Conservation (phyloP, 2,888 invertebrate genomes). For the Oxytorus armatus region DNA sequence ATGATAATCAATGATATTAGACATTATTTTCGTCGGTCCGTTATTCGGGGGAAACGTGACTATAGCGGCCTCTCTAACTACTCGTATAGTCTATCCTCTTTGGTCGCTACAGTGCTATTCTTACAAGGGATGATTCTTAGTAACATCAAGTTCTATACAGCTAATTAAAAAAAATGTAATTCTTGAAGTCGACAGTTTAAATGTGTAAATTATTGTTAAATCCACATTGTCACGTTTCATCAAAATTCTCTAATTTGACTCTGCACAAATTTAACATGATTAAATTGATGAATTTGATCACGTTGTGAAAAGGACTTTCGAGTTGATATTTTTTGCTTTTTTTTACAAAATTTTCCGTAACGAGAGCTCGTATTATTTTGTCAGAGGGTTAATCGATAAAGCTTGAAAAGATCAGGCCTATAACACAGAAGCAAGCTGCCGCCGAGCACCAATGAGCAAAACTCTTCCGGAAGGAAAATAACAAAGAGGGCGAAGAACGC, state of each 20-base stretch:
- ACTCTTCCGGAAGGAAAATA: conserved; percentile 61
- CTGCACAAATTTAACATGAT: background rate
- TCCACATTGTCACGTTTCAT: background rate
- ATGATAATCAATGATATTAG: too few species aligned
- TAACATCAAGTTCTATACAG: too few species aligned
- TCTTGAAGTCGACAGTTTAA: background rate
- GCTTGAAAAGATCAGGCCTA: conserved; percentile 36
- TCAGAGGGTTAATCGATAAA: conserved; percentile 27
- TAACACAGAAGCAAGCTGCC: conserved; percentile 24
- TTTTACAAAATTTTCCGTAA: conserved; percentile 15
- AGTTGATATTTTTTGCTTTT: conserved; percentile 5
- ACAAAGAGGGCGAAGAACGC: conserved; percentile 50
- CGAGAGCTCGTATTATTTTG: conserved; percentile 18
- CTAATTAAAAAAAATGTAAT: too few species aligned
- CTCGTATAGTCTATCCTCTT: too few species aligned
- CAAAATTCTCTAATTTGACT: background rate
- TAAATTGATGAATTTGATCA: background rate
- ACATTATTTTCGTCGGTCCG: too few species aligned
- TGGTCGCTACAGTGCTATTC: too few species aligned
- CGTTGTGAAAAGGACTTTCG: background rate
- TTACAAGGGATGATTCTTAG: background rate
- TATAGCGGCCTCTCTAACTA: too few species aligned
- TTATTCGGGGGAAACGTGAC: too few species aligned
- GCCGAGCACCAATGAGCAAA: conserved; percentile 58
- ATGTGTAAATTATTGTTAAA: background rate